Conservation (phyloP, 2,797 vertebrate genomes). For the Dallia pectoralis region DNA sequence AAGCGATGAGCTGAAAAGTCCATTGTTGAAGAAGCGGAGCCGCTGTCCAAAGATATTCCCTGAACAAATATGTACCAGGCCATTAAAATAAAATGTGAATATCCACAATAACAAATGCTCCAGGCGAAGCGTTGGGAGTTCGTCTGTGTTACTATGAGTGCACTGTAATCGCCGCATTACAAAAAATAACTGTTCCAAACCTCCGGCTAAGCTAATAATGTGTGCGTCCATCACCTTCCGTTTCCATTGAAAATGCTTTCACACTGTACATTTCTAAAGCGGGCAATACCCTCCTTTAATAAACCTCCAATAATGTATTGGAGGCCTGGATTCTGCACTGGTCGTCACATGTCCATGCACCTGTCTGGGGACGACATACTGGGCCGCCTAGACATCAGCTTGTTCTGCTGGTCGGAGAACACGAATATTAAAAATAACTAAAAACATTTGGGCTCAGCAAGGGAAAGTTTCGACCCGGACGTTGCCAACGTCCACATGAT, state of each 20-base stretch:
- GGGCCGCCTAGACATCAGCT: constrained; percentile 61
- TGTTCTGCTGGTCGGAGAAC: constrained; percentile 44
- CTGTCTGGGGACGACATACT: constrained; percentile 34
- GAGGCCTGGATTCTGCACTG: constrained; percentile 18
- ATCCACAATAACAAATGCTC: constrained; percentile 23
- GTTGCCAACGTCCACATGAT: no score
- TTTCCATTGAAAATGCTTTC: constrained; percentile 9
- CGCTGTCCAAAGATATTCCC: constrained; percentile 41
- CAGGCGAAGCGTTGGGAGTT: constrained; percentile 22
- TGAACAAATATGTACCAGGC: constrained; percentile 43
- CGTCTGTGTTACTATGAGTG: constrained; percentile 25
- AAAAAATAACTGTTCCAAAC: constrained; percentile 16
- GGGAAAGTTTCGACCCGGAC: not conserved
- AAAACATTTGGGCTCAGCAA: constrained; percentile 4
- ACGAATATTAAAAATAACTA: constrained; percentile 32
- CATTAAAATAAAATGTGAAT: constrained; percentile 22
- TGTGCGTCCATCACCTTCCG: not conserved
- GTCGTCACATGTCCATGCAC: constrained; percentile 20
- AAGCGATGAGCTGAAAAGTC: constrained; percentile 20
- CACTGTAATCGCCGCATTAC: not conserved
- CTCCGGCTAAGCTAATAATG: constrained; percentile 27
- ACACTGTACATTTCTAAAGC: constrained; percentile 28
- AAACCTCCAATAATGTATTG: constrained; percentile 21
- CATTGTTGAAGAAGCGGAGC: constrained; percentile 43
- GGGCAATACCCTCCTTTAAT: constrained; percentile 19